Conservation (phyloP, 2,797 vertebrate genomes). For the Poecilia gillii region DNA sequence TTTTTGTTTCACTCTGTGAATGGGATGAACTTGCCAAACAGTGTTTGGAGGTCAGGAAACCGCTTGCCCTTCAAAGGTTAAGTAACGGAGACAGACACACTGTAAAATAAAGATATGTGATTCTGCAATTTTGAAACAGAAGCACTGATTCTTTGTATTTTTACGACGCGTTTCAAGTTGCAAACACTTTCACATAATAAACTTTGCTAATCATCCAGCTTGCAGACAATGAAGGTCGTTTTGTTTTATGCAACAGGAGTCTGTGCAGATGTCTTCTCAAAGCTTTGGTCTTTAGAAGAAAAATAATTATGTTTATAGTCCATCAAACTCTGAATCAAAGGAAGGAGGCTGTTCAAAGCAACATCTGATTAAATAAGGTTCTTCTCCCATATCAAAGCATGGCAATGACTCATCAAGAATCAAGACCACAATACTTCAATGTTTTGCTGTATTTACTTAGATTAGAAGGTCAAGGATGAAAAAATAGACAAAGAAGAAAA, state of each 20-base stretch:
- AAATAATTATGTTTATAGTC: slow-evolving; percentile 19
- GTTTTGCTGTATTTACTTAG: slow-evolving; percentile 1
- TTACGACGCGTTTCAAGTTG: slow-evolving; percentile 19
- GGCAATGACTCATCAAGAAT: slow-evolving; percentile 7
- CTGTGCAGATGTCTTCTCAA: slow-evolving; percentile 30
- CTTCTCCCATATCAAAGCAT: slow-evolving; percentile 11
- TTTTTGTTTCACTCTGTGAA: background rate
- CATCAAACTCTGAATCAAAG: slow-evolving; percentile 10
- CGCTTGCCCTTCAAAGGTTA: slow-evolving; percentile 2
- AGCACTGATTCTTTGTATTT: background rate
- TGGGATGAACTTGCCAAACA: background rate
- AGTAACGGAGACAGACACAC: background rate
- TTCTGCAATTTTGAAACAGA: background rate
- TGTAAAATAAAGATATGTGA: background rate
- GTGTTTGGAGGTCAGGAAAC: slow-evolving; percentile 7
- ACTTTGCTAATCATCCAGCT: slow-evolving; percentile 11
- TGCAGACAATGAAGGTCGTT: slow-evolving; percentile 9
- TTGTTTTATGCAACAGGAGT: slow-evolving; percentile 30
- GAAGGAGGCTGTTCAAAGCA: slow-evolving; percentile 28
- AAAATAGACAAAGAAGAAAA: background rate
- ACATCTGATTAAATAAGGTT: slow-evolving; percentile 26
- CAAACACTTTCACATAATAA: slow-evolving; percentile 9
- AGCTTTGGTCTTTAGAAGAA: slow-evolving; percentile 17
- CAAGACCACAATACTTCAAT: background rate
- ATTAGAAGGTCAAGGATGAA: slow-evolving; percentile 5